phyloP scores from a whole-genome alignment of 2,888 invertebrate genomes.

The Ernsta delagoae region DNA sequence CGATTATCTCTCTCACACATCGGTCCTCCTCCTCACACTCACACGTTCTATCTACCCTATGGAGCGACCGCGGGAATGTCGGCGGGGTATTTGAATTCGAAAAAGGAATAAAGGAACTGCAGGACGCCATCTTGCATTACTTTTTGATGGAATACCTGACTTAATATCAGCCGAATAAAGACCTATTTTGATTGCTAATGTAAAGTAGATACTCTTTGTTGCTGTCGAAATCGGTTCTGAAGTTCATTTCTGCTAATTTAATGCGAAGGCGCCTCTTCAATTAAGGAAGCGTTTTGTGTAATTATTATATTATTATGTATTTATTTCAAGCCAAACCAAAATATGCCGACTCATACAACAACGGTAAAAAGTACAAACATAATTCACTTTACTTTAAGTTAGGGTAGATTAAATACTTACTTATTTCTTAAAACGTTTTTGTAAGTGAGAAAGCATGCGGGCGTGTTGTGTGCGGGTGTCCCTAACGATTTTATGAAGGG shows the following conservation, averaged over 20 bases:
- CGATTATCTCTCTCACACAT: slow-evolving; percentile 27
- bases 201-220: slow-evolving; percentile 30
- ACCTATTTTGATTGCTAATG: slow-evolving; percentile 39
- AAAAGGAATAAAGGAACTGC: slow-evolving; percentile 68
- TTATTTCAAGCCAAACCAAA: slow-evolving; percentile 16
- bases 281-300: slow-evolving; percentile 53
- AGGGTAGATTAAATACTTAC: slow-evolving; percentile 16
- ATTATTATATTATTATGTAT: slow-evolving; percentile 45
- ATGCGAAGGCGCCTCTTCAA: slow-evolving; percentile 57
- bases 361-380: slow-evolving; percentile 3
- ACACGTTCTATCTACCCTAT: slow-evolving; percentile 57
- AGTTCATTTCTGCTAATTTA: slow-evolving; percentile 55
- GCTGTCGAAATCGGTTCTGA: slow-evolving; percentile 41
- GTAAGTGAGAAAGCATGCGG: slow-evolving; percentile 26
- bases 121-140: slow-evolving; percentile 67
- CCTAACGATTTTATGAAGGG: slow-evolving; percentile 28
- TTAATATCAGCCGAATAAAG: slow-evolving; percentile 40
- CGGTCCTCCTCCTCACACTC: slow-evolving; percentile 45
- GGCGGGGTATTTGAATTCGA: slow-evolving; percentile 66
- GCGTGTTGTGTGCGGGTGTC: slow-evolving; percentile 28
- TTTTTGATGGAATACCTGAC: slow-evolving; percentile 42
- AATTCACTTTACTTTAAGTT: slow-evolving; percentile 10
- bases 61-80: slow-evolving; percentile 58
- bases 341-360: not conserved
- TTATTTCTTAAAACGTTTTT: slow-evolving; percentile 19